Evolutionary conservation across 1,140 invertebrate species (phyloP).

Genomic region (Macrobrachium nipponense): DNA sequence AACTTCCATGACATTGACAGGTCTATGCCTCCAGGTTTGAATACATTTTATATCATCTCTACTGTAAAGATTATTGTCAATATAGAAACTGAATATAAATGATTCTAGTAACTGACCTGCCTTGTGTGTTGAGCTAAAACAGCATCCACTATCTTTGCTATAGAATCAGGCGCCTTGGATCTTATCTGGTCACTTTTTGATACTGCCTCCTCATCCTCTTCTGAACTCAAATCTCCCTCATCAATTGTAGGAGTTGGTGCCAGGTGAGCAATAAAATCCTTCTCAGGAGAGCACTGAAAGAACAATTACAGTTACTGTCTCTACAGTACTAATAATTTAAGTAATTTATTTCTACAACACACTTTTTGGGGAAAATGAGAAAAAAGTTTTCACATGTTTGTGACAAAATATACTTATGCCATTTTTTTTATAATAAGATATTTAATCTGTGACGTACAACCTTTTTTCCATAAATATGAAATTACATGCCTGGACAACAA

Average conservation of each 20-base stretch:
- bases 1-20: too few species aligned
- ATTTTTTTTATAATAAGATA: too few species aligned
- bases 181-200: conserved; percentile 31
- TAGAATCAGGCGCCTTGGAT: conserved; percentile 43
- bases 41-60: too few species aligned
- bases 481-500: too few species aligned
- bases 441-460: too few species aligned
- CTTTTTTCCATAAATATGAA: too few species aligned
- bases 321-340: too few species aligned
- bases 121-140: conserved; percentile 44
- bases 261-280: conserved; percentile 42
- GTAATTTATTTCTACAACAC: too few species aligned
- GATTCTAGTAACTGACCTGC: conserved; percentile 13
- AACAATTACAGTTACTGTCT: not conserved
- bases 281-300: conserved; percentile 38
- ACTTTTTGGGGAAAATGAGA: not conserved
- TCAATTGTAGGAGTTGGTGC: conserved; percentile 48
- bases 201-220: conserved; percentile 42
- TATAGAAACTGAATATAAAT: not conserved
- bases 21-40: too few species aligned
- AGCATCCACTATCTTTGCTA: conserved; percentile 40
- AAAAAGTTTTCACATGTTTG: not conserved
- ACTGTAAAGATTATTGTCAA: too few species aligned
- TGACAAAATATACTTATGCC: too few species aligned
- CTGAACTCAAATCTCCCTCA: conserved; percentile 49